phyloP scores from a whole-genome alignment of 2,113 vertebrate species.

The Anhinga rufa region DNA sequence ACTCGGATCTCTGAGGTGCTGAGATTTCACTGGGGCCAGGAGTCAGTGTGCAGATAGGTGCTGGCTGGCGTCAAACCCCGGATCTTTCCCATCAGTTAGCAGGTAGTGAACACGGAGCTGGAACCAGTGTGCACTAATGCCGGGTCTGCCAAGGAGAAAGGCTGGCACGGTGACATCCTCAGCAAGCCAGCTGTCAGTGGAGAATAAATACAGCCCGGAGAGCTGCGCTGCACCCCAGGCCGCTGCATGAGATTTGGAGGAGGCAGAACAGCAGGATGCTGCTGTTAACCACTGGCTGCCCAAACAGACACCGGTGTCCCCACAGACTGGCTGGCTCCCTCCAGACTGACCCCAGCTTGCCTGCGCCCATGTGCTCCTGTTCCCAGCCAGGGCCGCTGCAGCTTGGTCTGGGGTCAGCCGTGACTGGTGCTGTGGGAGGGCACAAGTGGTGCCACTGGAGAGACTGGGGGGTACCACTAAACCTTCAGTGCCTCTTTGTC shows the following conservation, averaged over 20 bases:
- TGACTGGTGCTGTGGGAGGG: neutral
- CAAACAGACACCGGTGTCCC: neutral
- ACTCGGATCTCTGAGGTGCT: neutral
- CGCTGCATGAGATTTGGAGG: neutral
- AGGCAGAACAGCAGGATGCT: neutral
- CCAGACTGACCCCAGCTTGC: neutral
- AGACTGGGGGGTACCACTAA: too few relatives aligned
- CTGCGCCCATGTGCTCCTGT: neutral
- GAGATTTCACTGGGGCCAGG: neutral
- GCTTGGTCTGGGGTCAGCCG: neutral
- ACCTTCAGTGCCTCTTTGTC: neutral
- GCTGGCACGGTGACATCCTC: neutral
- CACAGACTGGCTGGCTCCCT: neutral
- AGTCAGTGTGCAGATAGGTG: accelerated
- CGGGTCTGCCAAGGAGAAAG: neutral
- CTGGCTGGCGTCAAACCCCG: accelerated
- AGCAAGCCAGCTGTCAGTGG: neutral
- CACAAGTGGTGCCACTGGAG: neutral
- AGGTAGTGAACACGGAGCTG: neutral
- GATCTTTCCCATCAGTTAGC: neutral
- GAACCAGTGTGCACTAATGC: neutral
- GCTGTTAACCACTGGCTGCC: neutral
- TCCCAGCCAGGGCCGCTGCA: neutral
- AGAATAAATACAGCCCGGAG: neutral
- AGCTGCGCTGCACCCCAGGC: neutral